Evolutionary conservation across 2,113 vertebrate genomes (phyloP), one percentile per base, ranked within the genome.

Genomic region (Gobio gobio): DNA sequence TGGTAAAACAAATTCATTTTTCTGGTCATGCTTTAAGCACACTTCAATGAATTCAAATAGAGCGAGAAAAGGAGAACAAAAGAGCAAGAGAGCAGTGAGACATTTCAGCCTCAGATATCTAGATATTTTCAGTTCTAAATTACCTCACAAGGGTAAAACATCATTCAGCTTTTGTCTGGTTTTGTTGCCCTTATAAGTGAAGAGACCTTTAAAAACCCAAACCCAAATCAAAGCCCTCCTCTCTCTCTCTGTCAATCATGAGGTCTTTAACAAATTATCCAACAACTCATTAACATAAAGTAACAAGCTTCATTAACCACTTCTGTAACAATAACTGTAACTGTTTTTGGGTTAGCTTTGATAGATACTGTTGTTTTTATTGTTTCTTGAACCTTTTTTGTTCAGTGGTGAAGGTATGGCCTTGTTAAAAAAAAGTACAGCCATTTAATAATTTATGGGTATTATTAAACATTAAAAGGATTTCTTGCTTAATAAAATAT

Each of bases 391-490:
- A 85, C 73, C 78, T 77, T 63, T 88, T 86, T 75, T 84, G 73
- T 82, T 82, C 13, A 16, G 51, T 58, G 18, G 63, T 33, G 36
- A 86, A 85, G 20, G 78, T 87, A 36, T 49, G 13, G 61, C 33
- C 83, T 88, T 47, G n/a, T 82, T 77, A 51, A 84, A 33, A 63
- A 86, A 86, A 82, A 45, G 56, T 70, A 68, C 45, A 83, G 64
- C 56, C 40, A 22, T 63, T 89, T n/a, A 80, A 87, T 85, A 14
- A 87, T 87, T 78, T 6, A 89, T 87, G 29, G 22, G 3, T 5
- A 29, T 47, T 74, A 87, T 89, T 80, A 87, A 89, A 89, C 73
- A 89, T 89, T 79, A 79, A 89, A 68, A 24, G 10, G 43, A 64
- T 74, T 68, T 59, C 24, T 22, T 74, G 83, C 58, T 83, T 85